These are phyloP conservation scores for Nycticorax nycticorax DNA, from an alignment of 2,113 vertebrate genomes.

Conservation along the genomic window DNA sequence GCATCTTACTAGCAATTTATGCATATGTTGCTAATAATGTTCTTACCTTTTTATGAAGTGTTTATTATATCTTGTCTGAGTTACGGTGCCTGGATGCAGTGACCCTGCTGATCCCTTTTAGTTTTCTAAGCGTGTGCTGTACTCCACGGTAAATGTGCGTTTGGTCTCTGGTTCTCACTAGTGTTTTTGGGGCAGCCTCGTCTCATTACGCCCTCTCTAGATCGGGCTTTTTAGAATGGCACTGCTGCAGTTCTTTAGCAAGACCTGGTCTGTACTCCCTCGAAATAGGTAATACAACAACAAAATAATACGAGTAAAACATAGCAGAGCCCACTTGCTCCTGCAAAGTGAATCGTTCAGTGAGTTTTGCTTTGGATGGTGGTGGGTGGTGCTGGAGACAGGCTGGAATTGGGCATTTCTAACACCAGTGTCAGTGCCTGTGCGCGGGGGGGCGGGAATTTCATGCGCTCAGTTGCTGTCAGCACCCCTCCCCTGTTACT, in stretches of 20 bases:
- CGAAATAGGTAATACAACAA: background rate
- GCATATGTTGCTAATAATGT: background rate
- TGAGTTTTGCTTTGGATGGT: background rate
- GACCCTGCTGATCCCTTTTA: background rate
- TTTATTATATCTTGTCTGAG: background rate
- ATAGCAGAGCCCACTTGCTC: background rate
- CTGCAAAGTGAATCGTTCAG: background rate
- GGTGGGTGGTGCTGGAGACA: background rate
- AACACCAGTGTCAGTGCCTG: background rate
- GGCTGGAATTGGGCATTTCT: background rate
- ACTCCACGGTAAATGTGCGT: background rate
- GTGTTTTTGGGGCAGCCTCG: accelerated
- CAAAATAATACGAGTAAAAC: background rate
- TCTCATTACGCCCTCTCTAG: background rate
- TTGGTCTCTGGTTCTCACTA: background rate
- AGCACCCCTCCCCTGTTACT: background rate
- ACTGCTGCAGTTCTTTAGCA: background rate
- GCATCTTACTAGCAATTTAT: background rate
- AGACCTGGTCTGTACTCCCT: background rate
- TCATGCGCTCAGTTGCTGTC: accelerated
- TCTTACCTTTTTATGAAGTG: background rate
- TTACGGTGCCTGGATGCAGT: background rate
- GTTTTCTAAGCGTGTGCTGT: background rate
- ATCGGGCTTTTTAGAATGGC: background rate
- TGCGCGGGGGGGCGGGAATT: accelerated